Evolutionary conservation across 2,888 invertebrate species (phyloP).

Genomic region (Ametastegia equiseti): DNA sequence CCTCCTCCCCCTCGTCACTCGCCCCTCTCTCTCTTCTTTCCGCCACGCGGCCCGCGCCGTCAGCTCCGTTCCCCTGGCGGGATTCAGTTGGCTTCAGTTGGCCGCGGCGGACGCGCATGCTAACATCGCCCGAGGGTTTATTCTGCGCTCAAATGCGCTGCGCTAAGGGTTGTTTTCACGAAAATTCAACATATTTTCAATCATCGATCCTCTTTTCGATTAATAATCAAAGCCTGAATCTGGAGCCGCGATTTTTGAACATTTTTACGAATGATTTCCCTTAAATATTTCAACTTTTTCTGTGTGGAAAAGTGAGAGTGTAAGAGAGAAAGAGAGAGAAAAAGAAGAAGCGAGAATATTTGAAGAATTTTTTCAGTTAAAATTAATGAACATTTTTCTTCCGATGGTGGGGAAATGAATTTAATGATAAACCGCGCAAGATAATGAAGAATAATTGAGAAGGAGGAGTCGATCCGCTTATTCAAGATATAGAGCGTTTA

Average conservation of each 20-base stretch:
- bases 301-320: background rate
- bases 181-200: background rate
- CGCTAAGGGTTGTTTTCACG: conserved; percentile 24
- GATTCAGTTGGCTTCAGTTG: conserved; percentile 45
- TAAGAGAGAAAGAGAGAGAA: background rate
- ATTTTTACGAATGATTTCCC: background rate
- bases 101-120: conserved; percentile 45
- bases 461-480: background rate
- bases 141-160: conserved; percentile 23
- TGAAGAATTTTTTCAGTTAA: background rate
- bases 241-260: background rate
- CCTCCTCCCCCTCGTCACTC: conserved; percentile 32
- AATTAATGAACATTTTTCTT: background rate
- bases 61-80: conserved; percentile 50
- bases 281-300: background rate
- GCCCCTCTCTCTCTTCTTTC: conserved; percentile 41
- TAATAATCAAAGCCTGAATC: background rate
- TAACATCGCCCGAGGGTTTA: conserved; percentile 40
- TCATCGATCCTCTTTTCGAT: too few relatives aligned
- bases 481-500: background rate
- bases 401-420: background rate
- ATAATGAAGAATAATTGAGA: background rate
- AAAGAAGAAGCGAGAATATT: background rate
- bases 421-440: background rate
- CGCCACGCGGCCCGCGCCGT: conserved; percentile 56